Base-by-base conservation (phyloP, 2,888 invertebrate species). In the Rotaria sp. region DNA sequence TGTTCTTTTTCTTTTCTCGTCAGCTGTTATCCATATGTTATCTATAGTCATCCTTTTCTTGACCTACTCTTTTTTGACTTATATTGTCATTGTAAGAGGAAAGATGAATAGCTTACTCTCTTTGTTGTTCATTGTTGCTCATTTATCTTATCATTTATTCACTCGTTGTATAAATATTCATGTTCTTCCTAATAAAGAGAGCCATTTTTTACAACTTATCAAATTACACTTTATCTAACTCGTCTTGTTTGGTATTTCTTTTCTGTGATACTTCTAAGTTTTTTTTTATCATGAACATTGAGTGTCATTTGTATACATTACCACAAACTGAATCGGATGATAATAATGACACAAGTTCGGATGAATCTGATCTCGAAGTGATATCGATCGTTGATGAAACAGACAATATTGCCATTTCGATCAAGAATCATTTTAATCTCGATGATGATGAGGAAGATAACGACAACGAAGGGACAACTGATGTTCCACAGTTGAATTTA, bases 261-360 rank as follows among this genome's bases (percentile, higher is more conserved):
- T 67, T n/a, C 67, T 67, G 67, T 30, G 35, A 67, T 67, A 67
- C 30, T 67, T 67, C 67, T 2, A 67, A n/a, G 67, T 67, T 67
- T 11, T 67, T 55, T 50, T 67, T 67, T 67, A 67, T 35, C 67
- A 67, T 67, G 67, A 67, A 67, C 67, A 67, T 35, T 67, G 67
- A 67, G 30, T 67, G 67, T 67, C 67, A 67, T 67, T 67, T 67
- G 35, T 67, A 67, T n/a, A 67, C 67, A 18, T 67, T 67, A 67
- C 67, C 67, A 67, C 35, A 67, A 67, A 67, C 18, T 5, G 67
- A 67, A 67, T 67, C 35, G n/a, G 67, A 67, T 67, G 67, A 67
- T n/a, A 67, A 67, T 67, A 67, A 1, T 67, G 67, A 67, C 4
- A 67, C 67, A 67, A 18, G 18, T 67, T 67, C 67, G 3, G 67